phyloP scores from a whole-genome alignment of 2,113 vertebrate genomes.

The Ancistrus triradiatus region DNA sequence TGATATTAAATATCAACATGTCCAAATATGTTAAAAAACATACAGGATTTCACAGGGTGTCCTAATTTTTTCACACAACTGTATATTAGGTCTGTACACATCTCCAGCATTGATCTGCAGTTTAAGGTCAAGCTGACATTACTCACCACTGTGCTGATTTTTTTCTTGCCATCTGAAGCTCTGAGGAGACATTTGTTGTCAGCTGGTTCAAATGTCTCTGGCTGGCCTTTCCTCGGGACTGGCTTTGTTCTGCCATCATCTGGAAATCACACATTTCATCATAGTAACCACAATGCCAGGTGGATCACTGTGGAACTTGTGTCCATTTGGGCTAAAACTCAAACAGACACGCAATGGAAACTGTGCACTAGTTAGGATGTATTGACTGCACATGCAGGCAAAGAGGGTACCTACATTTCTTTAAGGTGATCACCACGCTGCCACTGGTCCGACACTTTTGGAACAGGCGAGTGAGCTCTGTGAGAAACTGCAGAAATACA shows the following conservation, averaged over 20 bases:
- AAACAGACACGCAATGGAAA: no score
- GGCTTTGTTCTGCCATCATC: constrained; percentile 96
- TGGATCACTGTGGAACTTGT: no score
- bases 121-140: not conserved
- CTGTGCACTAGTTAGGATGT: no score
- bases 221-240: constrained; percentile 81
- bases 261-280: no score
- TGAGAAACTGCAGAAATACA: constrained; percentile 88
- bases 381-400: not conserved
- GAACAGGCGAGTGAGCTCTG: constrained; percentile 93
- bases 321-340: no score
- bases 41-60: no score
- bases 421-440: constrained; percentile 93
- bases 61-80: no score
- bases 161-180: constrained; percentile 94
- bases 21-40: no score
- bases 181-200: constrained; percentile 97
- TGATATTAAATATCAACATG: no score
- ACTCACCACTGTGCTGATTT: constrained; percentile 97
- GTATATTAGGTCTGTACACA: no score
- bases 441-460: constrained; percentile 91
- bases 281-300: no score
- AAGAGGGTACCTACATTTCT: constrained; percentile 82
- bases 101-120: not conserved
- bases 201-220: constrained; percentile 82